Percentiles rank a stretch among this genome's conserved stretches.
Evolutionary conservation across 2,113 vertebrate genomes (phyloP).

Genomic region (Romanogobio albipinnatus): DNA sequence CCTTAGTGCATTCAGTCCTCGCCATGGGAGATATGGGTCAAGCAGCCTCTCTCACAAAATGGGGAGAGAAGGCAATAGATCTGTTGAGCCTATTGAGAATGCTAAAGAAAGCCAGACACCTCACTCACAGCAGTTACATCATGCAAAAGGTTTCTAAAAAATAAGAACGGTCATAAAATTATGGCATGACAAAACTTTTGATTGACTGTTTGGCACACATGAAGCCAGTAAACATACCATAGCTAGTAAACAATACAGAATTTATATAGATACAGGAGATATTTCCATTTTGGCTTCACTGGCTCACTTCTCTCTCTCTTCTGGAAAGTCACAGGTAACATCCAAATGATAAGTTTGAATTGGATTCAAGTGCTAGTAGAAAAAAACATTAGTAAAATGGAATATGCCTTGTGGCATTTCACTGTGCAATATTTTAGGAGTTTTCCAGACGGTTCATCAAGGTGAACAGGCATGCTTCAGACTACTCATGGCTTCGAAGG

Average conservation of each 20-base stretch:
- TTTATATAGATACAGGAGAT: neutral
- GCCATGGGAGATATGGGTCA: neutral
- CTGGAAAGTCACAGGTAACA: neutral
- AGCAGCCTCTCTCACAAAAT: constrained; percentile 2
- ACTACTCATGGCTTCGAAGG: neutral
- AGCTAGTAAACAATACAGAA: neutral
- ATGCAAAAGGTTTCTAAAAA: neutral
- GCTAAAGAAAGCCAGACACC: neutral
- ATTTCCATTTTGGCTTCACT: neutral
- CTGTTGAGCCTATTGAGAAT: neutral
- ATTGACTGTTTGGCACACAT: neutral
- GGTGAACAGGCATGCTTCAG: neutral
- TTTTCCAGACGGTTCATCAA: neutral
- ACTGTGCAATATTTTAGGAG: neutral
- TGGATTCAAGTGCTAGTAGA: neutral
- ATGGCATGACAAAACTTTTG: neutral
- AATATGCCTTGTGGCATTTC: neutral
- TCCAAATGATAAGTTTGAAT: neutral
- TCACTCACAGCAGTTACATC: neutral
- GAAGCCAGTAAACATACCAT: constrained; percentile 3
- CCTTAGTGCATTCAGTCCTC: constrained; percentile 4
- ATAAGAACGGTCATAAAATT: neutral
- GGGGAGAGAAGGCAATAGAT: neutral
- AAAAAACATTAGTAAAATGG: neutral
- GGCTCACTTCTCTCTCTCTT: too few species aligned